These are phyloP conservation scores for Mamestra configurata DNA, from an alignment of 1,140 invertebrate genomes.

Conservation along the genomic window DNA sequence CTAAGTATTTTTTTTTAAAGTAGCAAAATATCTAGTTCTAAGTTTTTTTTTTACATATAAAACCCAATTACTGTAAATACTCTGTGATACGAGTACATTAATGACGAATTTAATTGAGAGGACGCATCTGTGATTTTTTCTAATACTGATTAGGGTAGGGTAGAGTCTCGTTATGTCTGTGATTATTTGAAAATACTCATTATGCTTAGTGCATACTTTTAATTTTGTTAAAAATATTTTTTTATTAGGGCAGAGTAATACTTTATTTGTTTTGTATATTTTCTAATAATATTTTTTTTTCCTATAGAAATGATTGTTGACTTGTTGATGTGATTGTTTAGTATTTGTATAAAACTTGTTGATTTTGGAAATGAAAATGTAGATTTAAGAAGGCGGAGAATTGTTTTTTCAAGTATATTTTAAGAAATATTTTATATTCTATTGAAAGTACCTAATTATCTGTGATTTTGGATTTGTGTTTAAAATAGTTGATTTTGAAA, in stretches of 20 bases:
- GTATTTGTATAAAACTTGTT: slow-evolving; percentile 5
- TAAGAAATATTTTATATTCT: slow-evolving; percentile 11
- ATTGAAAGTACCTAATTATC: slow-evolving; percentile 10
- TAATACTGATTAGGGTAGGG: slow-evolving; percentile 9
- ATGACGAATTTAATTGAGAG: slow-evolving; percentile 9
- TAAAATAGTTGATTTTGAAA: no score
- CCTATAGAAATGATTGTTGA: slow-evolving; percentile 9
- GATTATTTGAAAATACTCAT: slow-evolving; percentile 10
- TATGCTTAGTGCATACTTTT: slow-evolving; percentile 9
- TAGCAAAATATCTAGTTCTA: no score
- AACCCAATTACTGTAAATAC: no score
- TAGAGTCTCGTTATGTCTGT: slow-evolving; percentile 5
- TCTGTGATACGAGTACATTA: slow-evolving; percentile 9
- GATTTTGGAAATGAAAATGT: slow-evolving; percentile 10
- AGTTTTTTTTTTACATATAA: no score
- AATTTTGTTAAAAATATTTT: slow-evolving; percentile 11
- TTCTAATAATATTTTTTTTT: slow-evolving; percentile 11
- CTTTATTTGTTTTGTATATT: slow-evolving; percentile 7
- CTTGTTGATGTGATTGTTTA: slow-evolving; percentile 9
- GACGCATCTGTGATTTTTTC: slow-evolving; percentile 9
- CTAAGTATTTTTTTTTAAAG: no score
- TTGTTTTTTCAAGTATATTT: slow-evolving; percentile 10
- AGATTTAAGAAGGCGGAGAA: slow-evolving; percentile 9
- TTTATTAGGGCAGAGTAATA: slow-evolving; percentile 9
- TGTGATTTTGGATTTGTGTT: slow-evolving; percentile 9